A percentile compares a stretch with the other conserved stretches of the same genome.
phyloP scores from a whole-genome alignment of 2,888 invertebrate species.

The Agriotes lineatus region DNA sequence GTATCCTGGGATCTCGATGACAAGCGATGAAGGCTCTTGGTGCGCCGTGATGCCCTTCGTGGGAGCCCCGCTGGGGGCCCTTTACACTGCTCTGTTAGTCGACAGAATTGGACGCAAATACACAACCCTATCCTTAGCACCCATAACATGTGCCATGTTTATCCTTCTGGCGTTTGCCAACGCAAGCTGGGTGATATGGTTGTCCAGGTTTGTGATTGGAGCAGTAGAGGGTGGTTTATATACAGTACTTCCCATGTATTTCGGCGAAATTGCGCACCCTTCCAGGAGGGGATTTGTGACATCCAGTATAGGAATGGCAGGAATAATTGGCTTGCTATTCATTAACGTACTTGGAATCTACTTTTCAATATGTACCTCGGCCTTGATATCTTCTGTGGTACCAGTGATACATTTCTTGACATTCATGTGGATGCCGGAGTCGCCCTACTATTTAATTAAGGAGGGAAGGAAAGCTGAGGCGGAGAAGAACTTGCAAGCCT shows the following conservation, averaged over 20 bases:
- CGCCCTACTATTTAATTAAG: slow-evolving; percentile 68
- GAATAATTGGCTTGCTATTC: slow-evolving; percentile 71
- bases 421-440: slow-evolving; percentile 77
- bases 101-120: slow-evolving; percentile 75
- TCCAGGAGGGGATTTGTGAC: slow-evolving; percentile 72
- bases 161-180: slow-evolving; percentile 72
- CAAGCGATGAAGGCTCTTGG: slow-evolving; percentile 71
- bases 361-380: slow-evolving; percentile 70
- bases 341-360: slow-evolving; percentile 74
- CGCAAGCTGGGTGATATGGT: slow-evolving; percentile 70
- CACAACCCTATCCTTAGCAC: slow-evolving; percentile 57
- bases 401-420: slow-evolving; percentile 71
- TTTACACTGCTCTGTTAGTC: slow-evolving; percentile 73
- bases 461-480: slow-evolving; percentile 66
- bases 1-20: slow-evolving; percentile 68
- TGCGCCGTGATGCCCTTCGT: slow-evolving; percentile 75
- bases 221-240: slow-evolving; percentile 67
- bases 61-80: slow-evolving; percentile 74
- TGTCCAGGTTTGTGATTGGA: slow-evolving; percentile 65
- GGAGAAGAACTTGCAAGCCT: slow-evolving; percentile 68
- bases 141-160: slow-evolving; percentile 71
- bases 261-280: slow-evolving; percentile 72
- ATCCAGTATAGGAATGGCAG: slow-evolving; percentile 70
- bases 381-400: slow-evolving; percentile 71
- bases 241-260: slow-evolving; percentile 69